These are phyloP conservation scores for Dusona sp. DNA, from an alignment of 2,888 invertebrate species.

Conservation along the genomic window DNA sequence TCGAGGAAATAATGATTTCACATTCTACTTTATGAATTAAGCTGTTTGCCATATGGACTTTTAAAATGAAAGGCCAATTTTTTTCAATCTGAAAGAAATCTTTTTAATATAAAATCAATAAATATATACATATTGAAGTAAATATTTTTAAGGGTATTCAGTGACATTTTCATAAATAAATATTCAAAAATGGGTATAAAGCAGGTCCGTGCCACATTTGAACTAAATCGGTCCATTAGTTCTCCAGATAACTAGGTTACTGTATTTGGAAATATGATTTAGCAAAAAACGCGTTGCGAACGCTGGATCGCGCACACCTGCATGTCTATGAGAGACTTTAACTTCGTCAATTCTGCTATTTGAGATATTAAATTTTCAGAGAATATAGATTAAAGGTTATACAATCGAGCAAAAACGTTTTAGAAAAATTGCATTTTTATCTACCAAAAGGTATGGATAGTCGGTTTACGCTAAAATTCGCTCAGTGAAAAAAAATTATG, in stretches of 20 bases:
- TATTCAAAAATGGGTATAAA: background rate
- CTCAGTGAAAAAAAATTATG: background rate
- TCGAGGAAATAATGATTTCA: background rate
- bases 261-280: background rate
- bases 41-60: too few relatives aligned
- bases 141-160: background rate
- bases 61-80: too few relatives aligned
- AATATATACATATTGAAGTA: background rate
- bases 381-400: background rate
- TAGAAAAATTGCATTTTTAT: too few relatives aligned
- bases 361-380: background rate
- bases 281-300: background rate
- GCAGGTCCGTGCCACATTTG: background rate
- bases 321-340: background rate
- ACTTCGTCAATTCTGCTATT: background rate
- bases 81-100: background rate
- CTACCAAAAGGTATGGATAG: too few relatives aligned
- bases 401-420: background rate
- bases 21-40: background rate
- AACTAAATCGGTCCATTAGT: background rate
- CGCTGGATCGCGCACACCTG: background rate
- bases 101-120: background rate
- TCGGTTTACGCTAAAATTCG: background rate
- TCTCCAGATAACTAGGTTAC: background rate
- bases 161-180: background rate